Evolutionary conservation across 1,140 invertebrate genomes (phyloP).

Genomic region (Lepidurus packardi): DNA sequence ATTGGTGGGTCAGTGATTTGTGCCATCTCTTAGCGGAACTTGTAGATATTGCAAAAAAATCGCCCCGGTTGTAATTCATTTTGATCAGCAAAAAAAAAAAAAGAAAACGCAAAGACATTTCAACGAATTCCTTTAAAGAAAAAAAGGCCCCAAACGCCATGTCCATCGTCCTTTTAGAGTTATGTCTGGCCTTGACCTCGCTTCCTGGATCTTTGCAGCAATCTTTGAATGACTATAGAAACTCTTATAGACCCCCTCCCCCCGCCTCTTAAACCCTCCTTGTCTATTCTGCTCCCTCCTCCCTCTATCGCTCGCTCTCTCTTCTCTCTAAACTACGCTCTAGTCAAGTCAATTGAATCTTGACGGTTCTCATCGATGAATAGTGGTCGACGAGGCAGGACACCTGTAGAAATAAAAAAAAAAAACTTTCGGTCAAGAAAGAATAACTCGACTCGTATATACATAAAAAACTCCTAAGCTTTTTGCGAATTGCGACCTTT

Average conservation of each 20-base stretch:
- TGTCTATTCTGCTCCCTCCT: not conserved
- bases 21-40: conserved; percentile 7
- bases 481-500: conserved; percentile 4
- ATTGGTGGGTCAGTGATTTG: not conserved
- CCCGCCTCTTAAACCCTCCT: not conserved
- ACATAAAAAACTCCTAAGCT: not conserved
- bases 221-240: not conserved
- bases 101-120: not conserved
- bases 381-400: conserved; percentile 1
- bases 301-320: conserved; percentile 1
- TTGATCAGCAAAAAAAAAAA: not conserved
- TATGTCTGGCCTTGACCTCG: conserved; percentile 13
- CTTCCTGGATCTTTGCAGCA: conserved; percentile 13
- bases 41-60: not conserved
- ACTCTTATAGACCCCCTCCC: not conserved
- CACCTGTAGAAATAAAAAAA: not conserved
- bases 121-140: not conserved
- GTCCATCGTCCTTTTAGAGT: not conserved
- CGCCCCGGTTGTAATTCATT: not conserved
- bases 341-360: not conserved
- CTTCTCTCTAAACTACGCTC: conserved; percentile 11
- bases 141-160: not conserved
- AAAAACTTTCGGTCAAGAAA: not conserved
- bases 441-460: not conserved
- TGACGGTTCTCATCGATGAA: not conserved